Evolutionary conservation across 35 echinoderm and acorn worm genomes (phyloP).

Genomic region (Apostichopus japonicus): DNA sequence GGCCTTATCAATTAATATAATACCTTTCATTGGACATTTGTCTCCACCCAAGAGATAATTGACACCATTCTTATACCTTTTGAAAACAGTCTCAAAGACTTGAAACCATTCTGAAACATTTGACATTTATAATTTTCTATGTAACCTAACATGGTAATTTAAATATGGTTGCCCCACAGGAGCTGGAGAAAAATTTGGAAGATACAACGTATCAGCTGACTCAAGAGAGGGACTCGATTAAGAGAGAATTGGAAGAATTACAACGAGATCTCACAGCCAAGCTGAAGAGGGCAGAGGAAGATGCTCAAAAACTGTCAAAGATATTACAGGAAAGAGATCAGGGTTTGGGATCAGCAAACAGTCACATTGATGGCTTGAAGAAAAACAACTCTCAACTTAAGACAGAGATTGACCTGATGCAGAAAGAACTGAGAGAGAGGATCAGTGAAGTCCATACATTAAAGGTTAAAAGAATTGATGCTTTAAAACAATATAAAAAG

Average conservation of each 20-base stretch:
- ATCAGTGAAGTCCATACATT: constrained; percentile 60
- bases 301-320: constrained; percentile 64
- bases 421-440: constrained; percentile 74
- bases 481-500: background rate
- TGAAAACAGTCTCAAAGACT: too few species aligned
- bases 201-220: constrained; percentile 62
- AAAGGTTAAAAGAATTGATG: constrained; percentile 53
- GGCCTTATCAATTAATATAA: too few species aligned
- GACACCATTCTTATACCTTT: too few species aligned
- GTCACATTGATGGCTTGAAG: constrained; percentile 68
- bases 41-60: too few species aligned
- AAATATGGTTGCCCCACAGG: constrained; percentile 38
- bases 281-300: constrained; percentile 80
- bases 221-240: constrained; percentile 66
- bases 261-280: constrained; percentile 66
- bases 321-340: constrained; percentile 81
- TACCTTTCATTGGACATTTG: too few species aligned
- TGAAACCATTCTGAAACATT: too few species aligned
- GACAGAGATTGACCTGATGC: constrained; percentile 70
- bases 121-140: too few species aligned
- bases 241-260: constrained; percentile 62
- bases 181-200: constrained; percentile 76
- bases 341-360: constrained; percentile 92
- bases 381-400: constrained; percentile 75
- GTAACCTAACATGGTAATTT: too few species aligned